A percentile compares a stretch with the other conserved stretches of the same genome.
Conservation (phyloP, 2,888 invertebrate genomes). For the Chrysolina haemoptera region DNA sequence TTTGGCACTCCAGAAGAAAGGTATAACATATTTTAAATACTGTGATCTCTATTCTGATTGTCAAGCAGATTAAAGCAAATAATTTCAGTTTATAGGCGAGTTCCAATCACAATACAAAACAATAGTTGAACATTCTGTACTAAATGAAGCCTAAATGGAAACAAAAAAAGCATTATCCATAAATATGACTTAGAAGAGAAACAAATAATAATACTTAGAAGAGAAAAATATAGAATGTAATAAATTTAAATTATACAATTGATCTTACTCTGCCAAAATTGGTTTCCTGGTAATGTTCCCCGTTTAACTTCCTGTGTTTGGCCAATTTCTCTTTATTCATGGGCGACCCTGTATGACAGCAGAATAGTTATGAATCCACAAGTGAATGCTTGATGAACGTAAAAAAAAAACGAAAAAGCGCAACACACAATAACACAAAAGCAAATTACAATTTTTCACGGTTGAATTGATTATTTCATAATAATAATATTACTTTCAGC, state of each 20-base stretch:
- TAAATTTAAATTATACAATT: conserved; percentile 31
- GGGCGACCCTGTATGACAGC: conserved; percentile 78
- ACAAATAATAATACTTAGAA: conserved; percentile 15
- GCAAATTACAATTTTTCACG: background rate
- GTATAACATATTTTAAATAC: no score
- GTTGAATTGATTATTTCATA: background rate
- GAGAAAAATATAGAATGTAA: background rate
- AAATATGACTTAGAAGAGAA: conserved; percentile 5
- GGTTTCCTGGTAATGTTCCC: conserved; percentile 83
- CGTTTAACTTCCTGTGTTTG: conserved; percentile 81
- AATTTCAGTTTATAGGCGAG: no score
- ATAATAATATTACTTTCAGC: no score
- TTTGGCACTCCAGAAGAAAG: no score
- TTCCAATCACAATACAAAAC: no score
- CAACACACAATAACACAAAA: background rate
- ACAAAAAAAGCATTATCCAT: no score
- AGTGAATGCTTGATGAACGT: conserved; percentile 17
- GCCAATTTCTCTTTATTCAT: conserved; percentile 88
- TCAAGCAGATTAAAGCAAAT: no score
- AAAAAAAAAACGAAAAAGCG: background rate
- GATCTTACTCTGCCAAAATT: conserved; percentile 84
- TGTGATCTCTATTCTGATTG: no score
- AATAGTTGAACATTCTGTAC: no score
- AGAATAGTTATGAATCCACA: conserved; percentile 37
- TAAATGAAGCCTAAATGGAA: no score